Evolutionary conservation across 1,140 invertebrate genomes (phyloP).

Genomic region (Dinothrombium tinctorium): DNA sequence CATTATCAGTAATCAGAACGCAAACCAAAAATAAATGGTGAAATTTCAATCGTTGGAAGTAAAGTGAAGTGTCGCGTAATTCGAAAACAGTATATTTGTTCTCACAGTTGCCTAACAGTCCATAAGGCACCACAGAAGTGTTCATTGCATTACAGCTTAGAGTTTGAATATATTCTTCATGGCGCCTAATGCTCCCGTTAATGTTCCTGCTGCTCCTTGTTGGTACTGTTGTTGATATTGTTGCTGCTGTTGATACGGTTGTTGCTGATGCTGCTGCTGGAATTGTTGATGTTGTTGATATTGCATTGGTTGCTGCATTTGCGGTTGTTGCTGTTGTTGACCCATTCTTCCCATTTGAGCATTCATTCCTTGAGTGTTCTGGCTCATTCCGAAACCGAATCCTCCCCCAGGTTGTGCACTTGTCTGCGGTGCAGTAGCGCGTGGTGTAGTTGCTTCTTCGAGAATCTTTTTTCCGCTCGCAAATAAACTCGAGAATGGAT

Average conservation of each 20-base stretch:
- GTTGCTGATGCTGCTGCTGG: conserved; percentile 8
- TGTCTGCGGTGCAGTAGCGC: too few species aligned
- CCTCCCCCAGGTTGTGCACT: too few species aligned
- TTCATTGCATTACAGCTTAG: too few species aligned
- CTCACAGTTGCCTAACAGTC: not conserved
- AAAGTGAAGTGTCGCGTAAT: not conserved
- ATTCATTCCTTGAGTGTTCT: not conserved
- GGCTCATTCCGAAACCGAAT: not conserved
- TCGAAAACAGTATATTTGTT: not conserved
- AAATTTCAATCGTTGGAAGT: not conserved
- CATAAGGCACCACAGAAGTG: not conserved
- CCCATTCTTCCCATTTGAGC: too few species aligned
- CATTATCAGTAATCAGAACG: too few species aligned
- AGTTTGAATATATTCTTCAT: conserved; percentile 11
- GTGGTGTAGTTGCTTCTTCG: conserved; percentile 11
- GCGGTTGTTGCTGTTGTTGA: too few species aligned
- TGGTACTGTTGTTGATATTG: conserved; percentile 1
- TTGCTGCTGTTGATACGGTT: conserved; percentile 1
- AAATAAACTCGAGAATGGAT: conserved; percentile 8
- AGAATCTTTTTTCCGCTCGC: conserved; percentile 10
- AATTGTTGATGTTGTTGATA: conserved; percentile 1
- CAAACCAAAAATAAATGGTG: too few species aligned
- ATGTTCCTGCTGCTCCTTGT: conserved; percentile 3
- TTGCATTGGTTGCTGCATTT: not conserved
- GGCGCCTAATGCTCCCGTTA: not conserved